Evolutionary conservation across 2,113 vertebrate species (phyloP).

Genomic region (Mustelus asterias): DNA sequence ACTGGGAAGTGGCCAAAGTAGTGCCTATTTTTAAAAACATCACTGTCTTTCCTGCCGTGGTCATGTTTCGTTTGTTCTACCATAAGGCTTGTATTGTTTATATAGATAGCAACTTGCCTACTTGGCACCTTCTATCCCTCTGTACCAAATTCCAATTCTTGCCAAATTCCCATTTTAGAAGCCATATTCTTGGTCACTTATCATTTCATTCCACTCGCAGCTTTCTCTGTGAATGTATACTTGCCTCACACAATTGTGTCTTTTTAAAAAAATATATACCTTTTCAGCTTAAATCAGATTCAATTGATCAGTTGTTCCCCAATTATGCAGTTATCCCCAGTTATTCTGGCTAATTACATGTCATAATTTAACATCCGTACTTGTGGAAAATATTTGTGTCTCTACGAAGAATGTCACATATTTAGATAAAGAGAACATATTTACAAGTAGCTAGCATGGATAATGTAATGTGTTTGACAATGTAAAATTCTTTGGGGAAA

Average conservation of each 20-base stretch:
- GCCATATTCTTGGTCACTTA: not conserved
- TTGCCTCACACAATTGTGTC: not conserved
- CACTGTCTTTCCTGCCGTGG: not conserved
- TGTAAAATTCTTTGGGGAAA: not conserved
- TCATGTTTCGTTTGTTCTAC: not conserved
- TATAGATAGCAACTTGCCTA: not conserved
- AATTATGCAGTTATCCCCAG: not conserved
- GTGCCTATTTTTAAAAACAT: not conserved
- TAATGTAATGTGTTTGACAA: not conserved
- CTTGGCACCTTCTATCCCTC: not conserved
- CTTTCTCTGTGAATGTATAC: not conserved
- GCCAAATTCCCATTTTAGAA: not conserved
- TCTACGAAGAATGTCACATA: not conserved
- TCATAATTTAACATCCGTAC: not conserved
- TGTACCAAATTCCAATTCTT: not conserved
- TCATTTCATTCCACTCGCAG: not conserved
- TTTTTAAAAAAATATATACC: not conserved
- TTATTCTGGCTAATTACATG: not conserved
- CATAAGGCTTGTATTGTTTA: not conserved
- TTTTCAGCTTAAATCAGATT: not conserved
- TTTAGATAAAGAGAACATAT: not conserved
- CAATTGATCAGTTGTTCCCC: not conserved
- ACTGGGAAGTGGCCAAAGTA: not conserved
- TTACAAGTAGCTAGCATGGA: not conserved
- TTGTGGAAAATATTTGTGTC: not conserved